Base-by-base conservation (phyloP, 2,888 invertebrate genomes). In the Scaptomyza caliginosa region DNA sequence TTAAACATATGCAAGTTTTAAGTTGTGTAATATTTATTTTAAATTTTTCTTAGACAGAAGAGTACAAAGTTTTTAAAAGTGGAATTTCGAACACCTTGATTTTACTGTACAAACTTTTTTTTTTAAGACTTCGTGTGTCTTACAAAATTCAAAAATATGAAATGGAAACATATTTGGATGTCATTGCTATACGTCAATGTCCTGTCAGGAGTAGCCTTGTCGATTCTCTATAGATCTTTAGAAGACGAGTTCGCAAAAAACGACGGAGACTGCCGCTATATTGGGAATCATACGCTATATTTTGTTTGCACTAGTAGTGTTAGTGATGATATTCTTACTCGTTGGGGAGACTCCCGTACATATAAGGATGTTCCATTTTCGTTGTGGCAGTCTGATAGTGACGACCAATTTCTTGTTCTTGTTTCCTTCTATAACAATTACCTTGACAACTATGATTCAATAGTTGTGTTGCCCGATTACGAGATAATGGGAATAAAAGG, bases 281-380 rank as follows among this genome's bases (percentile, higher is more conserved):
- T 38, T 4, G 11, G 19, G 4, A 5, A 19, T 2, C 38, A 21
- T 39, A n/a, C 11, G 11, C 38, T 39, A 11, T 6, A 5, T 11
- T n/a, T 5, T 5, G 7, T 5, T 6, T 39, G 38, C 21, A 5
- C 4, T n/a, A 2, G 21, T 6, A 5, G 3, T 0, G 6, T 39
- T 6, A n/a, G 6, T 3, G 11, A 21, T 0, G 2, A 16, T 0
- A 2, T 2, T 2, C 4, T 10, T 0, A 1, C 0, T 11, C 38
- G 17, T 17, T 38, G 19, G 19, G 5, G 0, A 1, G 38, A 38
- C 17, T 0, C 2, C 4, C 38, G 38, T 19, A 11, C 11, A 11
- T 0, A 4, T 0, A 3, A 1, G 10, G 19, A 11, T 5, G 10
- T 1, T 10, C 0, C 0, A 1, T 38, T 11, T 38, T 19, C 38